Base-by-base conservation (phyloP, 2,797 vertebrate species). In the Mareca strepera region DNA sequence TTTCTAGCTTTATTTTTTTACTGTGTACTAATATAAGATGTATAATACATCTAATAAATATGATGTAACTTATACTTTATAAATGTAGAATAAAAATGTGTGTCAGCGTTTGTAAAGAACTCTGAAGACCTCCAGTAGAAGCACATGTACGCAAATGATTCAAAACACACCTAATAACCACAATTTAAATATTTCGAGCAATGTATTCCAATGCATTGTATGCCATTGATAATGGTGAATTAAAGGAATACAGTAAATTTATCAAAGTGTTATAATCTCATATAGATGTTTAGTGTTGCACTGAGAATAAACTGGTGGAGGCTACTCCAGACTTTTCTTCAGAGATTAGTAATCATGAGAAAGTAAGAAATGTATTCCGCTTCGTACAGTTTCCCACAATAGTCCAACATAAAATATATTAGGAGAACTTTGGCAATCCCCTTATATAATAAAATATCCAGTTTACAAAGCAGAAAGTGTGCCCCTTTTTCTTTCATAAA, bases 401-500 rank as follows among this genome's bases (percentile, higher is more conserved):
- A 88, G 58, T 25, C 91, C 46, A 83, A 94, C 88, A 96, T 33
- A 87, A 95, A 90, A 93, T 84, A 80, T 25, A 86, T 86, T 46
- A 80, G 68, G 66, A 93, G 48, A 95, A 58, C 58, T 82, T 96
- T 96, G 95, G 88, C 91, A 96, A 93, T 62, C 9, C 2, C n/a
- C 68, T 66, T 35, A 93, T 93, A 92, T 43, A 94, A 92, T 91
- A 91, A 94, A 97, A 93, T 88, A 90, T 72, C 93, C 53, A 31
- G 77, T 95, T 95, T 90, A 94, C 77, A 96, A 87, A 93, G 91
- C 78, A 94, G 75, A 95, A 86, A 95, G 26, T 17, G 23, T 86
- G 64, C 72, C 78, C 64, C 5, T 13, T 7, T 62, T 83, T 93
- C 78, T 92, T 90, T 77, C 78, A 78, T 96, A 96, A 94, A 94